A percentile compares a stretch with the other conserved stretches of the same genome.
Conservation (phyloP, 2,113 vertebrate species). For the Leptosomus discolor region DNA sequence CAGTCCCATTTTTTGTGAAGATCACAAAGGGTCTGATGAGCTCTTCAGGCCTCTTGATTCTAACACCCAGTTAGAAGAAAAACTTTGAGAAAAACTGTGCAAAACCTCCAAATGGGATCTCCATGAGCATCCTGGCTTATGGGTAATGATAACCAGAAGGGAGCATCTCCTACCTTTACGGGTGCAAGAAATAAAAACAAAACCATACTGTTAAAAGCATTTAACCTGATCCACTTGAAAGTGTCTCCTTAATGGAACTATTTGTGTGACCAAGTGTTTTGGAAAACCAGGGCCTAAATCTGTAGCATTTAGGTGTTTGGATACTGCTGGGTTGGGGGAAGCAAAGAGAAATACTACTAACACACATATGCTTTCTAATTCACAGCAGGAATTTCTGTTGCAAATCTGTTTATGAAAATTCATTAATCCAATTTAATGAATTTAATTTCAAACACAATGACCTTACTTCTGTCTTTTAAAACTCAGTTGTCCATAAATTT, state of each 20-base stretch:
- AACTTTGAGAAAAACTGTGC: not conserved
- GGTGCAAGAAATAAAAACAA: not conserved
- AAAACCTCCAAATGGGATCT: not conserved
- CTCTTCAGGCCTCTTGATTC: not conserved
- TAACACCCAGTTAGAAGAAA: not conserved
- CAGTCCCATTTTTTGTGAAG: not conserved
- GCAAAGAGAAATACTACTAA: not conserved
- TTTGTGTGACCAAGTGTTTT: not conserved
- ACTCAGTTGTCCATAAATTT: not conserved
- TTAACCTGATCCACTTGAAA: not conserved
- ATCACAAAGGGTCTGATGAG: not conserved
- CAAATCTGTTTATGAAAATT: not conserved
- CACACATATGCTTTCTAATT: not conserved
- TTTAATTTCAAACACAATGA: not conserved
- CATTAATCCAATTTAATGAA: not conserved
- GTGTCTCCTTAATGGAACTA: not conserved
- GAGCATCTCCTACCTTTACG: not conserved
- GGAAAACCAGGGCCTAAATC: not conserved
- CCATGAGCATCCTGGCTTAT: not conserved
- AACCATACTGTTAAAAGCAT: not conserved
- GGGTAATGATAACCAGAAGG: not conserved
- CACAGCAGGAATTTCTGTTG: not conserved
- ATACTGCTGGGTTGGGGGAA: not conserved
- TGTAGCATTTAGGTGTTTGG: not conserved
- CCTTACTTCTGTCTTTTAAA: not conserved